Percentiles rank a stretch among this genome's conserved stretches.
Evolutionary conservation across 2,888 invertebrate species (phyloP).

Genomic region (Hydrotaea diabolus): DNA sequence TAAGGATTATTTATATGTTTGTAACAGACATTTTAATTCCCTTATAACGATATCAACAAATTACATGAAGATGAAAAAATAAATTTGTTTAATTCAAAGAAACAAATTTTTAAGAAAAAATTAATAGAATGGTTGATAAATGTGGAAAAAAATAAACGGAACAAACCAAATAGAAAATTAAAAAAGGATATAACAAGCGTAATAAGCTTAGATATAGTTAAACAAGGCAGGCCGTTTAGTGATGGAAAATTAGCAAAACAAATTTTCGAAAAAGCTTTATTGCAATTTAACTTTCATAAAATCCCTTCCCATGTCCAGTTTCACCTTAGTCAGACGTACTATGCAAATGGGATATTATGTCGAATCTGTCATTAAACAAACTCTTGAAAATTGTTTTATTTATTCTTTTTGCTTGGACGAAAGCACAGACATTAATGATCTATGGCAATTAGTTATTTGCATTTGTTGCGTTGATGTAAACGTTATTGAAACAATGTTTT

Average conservation of each 20-base stretch:
- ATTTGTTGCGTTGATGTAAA: not conserved
- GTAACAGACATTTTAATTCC: not conserved
- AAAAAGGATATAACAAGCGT: no score
- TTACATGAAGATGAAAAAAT: no score
- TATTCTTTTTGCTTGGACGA: no score
- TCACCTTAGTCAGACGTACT: no score
- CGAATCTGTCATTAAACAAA: slow-evolving; percentile 10
- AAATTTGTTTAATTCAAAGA: not conserved
- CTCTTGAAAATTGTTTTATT: slow-evolving; percentile 7
- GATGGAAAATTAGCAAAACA: no score
- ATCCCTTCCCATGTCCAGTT: not conserved
- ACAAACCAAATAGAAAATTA: not conserved
- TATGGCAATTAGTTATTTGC: no score
- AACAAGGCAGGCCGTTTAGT: slow-evolving; percentile 18
- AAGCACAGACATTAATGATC: no score
- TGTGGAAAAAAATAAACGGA: not conserved
- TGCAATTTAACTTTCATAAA: not conserved
- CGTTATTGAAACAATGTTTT: not conserved
- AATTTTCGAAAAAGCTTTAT: no score
- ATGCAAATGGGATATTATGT: not conserved
- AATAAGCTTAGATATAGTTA: not conserved
- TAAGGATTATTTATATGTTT: not conserved
- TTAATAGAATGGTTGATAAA: not conserved
- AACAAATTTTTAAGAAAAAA: not conserved
- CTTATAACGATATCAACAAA: not conserved